Base-by-base conservation (phyloP, 2,888 invertebrate genomes). In the Ennomos fuscantarius region DNA sequence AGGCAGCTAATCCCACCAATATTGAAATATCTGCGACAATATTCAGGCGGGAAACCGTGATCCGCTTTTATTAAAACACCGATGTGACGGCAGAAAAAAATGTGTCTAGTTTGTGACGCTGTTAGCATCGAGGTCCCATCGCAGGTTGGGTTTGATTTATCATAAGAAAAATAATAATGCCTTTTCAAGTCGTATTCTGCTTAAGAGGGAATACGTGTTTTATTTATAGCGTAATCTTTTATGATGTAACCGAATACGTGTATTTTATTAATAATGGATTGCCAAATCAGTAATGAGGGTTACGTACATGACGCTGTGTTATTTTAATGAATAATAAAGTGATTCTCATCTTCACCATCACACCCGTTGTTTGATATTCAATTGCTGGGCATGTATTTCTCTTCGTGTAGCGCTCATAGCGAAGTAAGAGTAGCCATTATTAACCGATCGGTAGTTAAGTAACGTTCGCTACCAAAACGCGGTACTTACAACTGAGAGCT, bases 21-120 rank as follows among this genome's bases (percentile, higher is more conserved):
- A 91, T 91, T 91, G 91, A 91, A 91, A 91, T 89, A 91, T 91
- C 90, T 80, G 84, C 84, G 89, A 91, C 91, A 90, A 89, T 91
- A 89, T 90, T 87, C 88, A 81, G 77, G 69, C 79, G 80, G 81
- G 72, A 80, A 81, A 82, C 82, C 73, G 81, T 87, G 83, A 90
- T 89, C 90, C 90, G 83, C 76, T 87, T 88, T 90, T 91, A 90
- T 90, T 91, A 90, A 89, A 90, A 89, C 86, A 88, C 79, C 80
- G 82, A 82, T 85, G 76, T 74, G 79, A 75, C 72, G 78, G 69
- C 72, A 66, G 53, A 76, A 81, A 84, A 86, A 87, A 83, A 84
- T 81, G 54, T 62, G 42, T 53, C 60, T 68, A 68, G 67, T 68
- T 67, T 67, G 63, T 59, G 53, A 44, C 43, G 55, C 50, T 60